Conservation (phyloP, 2,113 vertebrate species). For the Donacobius atricapilla region DNA sequence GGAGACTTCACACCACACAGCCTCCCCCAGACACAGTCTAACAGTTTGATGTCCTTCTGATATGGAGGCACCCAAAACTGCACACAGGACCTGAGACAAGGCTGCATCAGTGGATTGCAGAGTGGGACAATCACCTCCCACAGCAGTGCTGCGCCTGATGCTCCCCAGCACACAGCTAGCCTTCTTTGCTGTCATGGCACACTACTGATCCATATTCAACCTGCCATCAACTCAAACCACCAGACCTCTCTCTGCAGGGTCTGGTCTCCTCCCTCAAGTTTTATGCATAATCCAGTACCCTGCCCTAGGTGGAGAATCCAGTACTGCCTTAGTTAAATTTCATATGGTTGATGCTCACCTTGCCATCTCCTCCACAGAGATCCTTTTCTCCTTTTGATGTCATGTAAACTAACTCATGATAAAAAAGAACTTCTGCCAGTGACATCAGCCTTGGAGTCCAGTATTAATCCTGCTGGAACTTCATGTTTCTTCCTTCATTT, state of each 20-base stretch:
- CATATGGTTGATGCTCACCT: neutral
- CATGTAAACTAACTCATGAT: neutral
- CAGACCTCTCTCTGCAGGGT: neutral
- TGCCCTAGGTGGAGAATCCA: neutral
- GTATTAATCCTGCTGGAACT: neutral
- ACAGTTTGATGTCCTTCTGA: neutral
- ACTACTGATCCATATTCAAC: neutral
- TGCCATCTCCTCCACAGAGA: neutral
- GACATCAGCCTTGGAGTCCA: neutral
- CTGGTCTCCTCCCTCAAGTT: neutral
- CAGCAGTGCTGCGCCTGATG: neutral
- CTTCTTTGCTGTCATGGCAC: neutral
- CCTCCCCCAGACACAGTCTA: neutral
- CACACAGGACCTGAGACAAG: neutral
- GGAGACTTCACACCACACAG: neutral
- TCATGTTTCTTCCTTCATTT: neutral
- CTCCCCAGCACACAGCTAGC: neutral
- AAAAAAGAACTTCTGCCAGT: neutral
- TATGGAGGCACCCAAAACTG: neutral
- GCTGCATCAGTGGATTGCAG: accelerated
- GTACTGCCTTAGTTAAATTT: neutral
- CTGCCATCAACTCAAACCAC: neutral
- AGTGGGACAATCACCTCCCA: neutral
- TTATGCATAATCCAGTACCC: too few relatives aligned
- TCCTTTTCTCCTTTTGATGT: neutral